Percentiles rank a stretch among this genome's conserved stretches.
These are phyloP conservation scores for Strigamia maritima DNA, from an alignment of 2,888 invertebrate genomes.

Conservation along the genomic window DNA sequence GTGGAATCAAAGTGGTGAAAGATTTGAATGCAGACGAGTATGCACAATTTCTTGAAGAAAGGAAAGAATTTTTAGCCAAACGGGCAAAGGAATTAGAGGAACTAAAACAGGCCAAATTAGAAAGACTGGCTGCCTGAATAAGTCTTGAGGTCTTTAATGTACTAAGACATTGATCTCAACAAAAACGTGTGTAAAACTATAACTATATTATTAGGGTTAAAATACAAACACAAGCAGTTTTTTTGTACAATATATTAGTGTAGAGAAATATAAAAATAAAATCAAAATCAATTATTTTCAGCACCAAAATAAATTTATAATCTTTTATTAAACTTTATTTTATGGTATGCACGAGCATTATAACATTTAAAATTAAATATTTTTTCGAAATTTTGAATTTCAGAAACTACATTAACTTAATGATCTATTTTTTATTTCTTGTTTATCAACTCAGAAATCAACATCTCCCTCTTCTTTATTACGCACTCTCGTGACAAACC, in stretches of 20 bases:
- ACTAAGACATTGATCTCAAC: too few species aligned
- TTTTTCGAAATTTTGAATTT: background rate
- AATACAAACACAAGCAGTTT: background rate
- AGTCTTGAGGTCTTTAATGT: too few species aligned
- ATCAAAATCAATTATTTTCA: too few species aligned
- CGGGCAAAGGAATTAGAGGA: slow-evolving; percentile 75
- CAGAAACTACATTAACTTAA: background rate
- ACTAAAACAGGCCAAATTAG: slow-evolving; percentile 56
- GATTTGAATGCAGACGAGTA: slow-evolving; percentile 70
- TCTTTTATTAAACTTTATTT: too few species aligned
- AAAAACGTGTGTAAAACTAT: background rate
- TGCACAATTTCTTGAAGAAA: slow-evolving; percentile 72
- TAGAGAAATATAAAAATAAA: too few species aligned
- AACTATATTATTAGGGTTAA: background rate
- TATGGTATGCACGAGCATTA: too few species aligned
- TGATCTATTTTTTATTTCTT: background rate
- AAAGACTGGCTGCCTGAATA: background rate
- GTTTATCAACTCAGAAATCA: background rate
- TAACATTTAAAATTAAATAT: too few species aligned
- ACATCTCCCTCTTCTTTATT: background rate
- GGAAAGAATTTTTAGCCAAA: slow-evolving; percentile 66
- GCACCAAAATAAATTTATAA: too few species aligned
- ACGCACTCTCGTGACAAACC: background rate
- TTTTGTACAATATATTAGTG: too few species aligned
- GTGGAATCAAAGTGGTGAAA: slow-evolving; percentile 74